A percentile compares a stretch with the other conserved stretches of the same genome.
These are phyloP conservation scores for Coremacera marginata DNA, from an alignment of 2,888 invertebrate genomes.

Conservation along the genomic window DNA sequence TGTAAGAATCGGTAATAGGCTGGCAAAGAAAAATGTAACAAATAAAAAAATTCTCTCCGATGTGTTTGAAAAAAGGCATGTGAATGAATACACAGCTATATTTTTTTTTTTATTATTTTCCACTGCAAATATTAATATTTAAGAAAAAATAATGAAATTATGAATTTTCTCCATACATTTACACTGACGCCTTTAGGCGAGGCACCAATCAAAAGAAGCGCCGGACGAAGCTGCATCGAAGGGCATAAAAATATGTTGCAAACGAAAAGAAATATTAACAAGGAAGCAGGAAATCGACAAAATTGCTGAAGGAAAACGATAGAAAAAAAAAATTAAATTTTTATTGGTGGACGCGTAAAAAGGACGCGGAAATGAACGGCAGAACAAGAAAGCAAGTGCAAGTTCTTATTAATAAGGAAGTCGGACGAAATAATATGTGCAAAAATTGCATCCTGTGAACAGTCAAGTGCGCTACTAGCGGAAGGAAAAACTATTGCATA, in stretches of 20 bases:
- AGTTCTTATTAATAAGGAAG: neutral
- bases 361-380: constrained; percentile 13
- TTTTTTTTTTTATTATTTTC: neutral
- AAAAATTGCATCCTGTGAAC: constrained; percentile 25
- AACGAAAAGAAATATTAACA: constrained; percentile 16
- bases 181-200: neutral
- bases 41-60: neutral
- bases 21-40: constrained; percentile 49
- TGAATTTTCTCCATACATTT: constrained; percentile 13
- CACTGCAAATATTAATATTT: constrained; percentile 19
- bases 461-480: neutral
- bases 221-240: neutral
- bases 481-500: neutral
- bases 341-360: constrained; percentile 27
- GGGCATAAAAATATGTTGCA: neutral
- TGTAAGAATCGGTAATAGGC: constrained; percentile 41
- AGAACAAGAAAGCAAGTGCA: neutral
- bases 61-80: neutral
- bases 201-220: constrained; percentile 8
- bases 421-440: neutral
- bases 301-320: constrained; percentile 4
- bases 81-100: neutral
- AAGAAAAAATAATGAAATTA: constrained; percentile 58
- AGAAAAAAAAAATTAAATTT: constrained; percentile 8
- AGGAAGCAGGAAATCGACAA: constrained; percentile 36